These are phyloP conservation scores for Crioceris asparagi DNA, from an alignment of 2,888 invertebrate species.

Conservation along the genomic window DNA sequence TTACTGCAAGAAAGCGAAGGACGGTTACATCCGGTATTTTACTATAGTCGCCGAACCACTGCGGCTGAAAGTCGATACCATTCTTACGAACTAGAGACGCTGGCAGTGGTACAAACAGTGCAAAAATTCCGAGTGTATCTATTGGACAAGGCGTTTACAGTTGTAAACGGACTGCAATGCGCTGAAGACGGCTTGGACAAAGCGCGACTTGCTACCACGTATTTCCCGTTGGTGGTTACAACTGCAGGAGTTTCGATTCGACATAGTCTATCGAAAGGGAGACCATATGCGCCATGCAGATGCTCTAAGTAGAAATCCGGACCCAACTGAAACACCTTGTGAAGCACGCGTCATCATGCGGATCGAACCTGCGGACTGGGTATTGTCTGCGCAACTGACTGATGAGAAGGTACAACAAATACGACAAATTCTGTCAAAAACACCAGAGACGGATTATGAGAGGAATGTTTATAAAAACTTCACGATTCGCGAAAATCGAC, in stretches of 20 bases:
- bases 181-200: slow-evolving; percentile 3
- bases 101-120: slow-evolving; percentile 5
- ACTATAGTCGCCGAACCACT: slow-evolving; percentile 15
- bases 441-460: not conserved
- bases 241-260: slow-evolving; percentile 15
- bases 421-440: not conserved
- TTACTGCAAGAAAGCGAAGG: slow-evolving; percentile 9
- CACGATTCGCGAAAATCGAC: no score
- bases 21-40: slow-evolving; percentile 10
- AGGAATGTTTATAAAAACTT: not conserved
- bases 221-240: slow-evolving; percentile 11
- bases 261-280: slow-evolving; percentile 10
- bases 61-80: slow-evolving; percentile 10
- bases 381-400: not conserved
- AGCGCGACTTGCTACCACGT: slow-evolving; percentile 4
- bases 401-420: not conserved
- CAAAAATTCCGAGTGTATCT: slow-evolving; percentile 4
- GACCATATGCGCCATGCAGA: slow-evolving; percentile 9
- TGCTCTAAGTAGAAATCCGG: slow-evolving; percentile 12
- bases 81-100: slow-evolving; percentile 16
- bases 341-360: not conserved
- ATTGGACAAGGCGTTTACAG: slow-evolving; percentile 3
- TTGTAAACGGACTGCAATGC: slow-evolving; percentile 4
- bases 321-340: not conserved
- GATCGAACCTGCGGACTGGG: slow-evolving; percentile 1